A percentile compares a stretch with the other conserved stretches of the same genome.
Conservation (phyloP, 2,888 invertebrate genomes). For the Chalcosyrphus nemorum region DNA sequence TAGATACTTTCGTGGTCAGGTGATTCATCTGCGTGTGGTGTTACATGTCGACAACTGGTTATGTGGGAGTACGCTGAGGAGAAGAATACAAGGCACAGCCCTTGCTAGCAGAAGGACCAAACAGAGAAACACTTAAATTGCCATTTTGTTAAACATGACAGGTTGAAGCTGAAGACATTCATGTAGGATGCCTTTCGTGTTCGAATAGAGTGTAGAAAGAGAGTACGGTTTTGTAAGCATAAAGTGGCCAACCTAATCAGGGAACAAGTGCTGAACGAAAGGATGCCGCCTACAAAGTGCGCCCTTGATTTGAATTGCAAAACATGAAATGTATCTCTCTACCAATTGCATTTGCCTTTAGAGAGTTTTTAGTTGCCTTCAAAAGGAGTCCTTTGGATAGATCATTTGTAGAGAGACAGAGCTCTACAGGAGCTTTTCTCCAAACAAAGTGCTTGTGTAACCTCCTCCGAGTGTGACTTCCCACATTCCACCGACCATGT, state of each 20-base stretch:
- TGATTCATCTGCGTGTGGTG: conserved; percentile 72
- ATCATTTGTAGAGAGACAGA: too few species aligned
- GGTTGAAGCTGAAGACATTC: conserved; percentile 67
- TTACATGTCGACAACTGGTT: conserved; percentile 72
- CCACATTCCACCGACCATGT: not conserved
- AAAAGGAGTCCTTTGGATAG: too few species aligned
- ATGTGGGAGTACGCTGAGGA: conserved; percentile 69
- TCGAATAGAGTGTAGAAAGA: not conserved
- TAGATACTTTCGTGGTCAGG: conserved; percentile 59
- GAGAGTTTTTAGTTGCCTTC: too few species aligned
- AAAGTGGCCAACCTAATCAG: conserved; percentile 57
- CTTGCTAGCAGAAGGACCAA: conserved; percentile 50
- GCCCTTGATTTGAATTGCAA: conserved; percentile 30
- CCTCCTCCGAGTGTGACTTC: too few species aligned
- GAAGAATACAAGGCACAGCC: conserved; percentile 35
- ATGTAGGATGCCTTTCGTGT: conserved; percentile 67
- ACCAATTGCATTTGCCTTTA: too few species aligned
- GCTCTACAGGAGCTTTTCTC: too few species aligned
- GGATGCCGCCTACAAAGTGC: conserved; percentile 30
- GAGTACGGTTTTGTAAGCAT: conserved; percentile 17
- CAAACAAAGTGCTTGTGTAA: too few species aligned
- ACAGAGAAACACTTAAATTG: conserved; percentile 68
- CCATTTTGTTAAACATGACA: conserved; percentile 72
- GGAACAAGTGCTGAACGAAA: conserved; percentile 35
- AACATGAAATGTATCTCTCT: conserved; percentile 12